Base-by-base conservation (phyloP, 2,888 invertebrate species). In the Spatulosminthurus flaviceps region DNA sequence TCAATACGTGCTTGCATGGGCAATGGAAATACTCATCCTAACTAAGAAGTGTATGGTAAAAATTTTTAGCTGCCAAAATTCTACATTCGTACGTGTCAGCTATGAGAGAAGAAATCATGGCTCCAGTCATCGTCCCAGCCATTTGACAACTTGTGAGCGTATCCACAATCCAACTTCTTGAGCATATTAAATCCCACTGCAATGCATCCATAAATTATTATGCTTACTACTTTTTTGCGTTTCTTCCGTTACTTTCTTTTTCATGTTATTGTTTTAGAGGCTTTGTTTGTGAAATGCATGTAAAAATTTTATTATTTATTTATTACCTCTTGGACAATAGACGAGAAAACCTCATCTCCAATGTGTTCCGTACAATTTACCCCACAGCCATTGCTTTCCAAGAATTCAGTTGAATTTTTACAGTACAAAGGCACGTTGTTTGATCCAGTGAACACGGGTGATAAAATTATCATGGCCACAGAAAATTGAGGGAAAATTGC, bases 251-350 rank as follows among this genome's bases (percentile, higher is more conserved):
- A n/a, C n/a, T n/a, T n/a, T n/a, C n/a, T n/a, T n/a, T n/a, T n/a
- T n/a, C n/a, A n/a, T n/a, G n/a, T n/a, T n/a, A n/a, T n/a, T n/a
- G n/a, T n/a, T n/a, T n/a, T n/a, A 34, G 9, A 34, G 4, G 9
- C 34, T 34, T 34, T 7, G 9, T 34, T 34, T 34, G 34, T 34
- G 9, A 4, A 34, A 34, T 34, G n/a, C 9, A 34, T 34, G 34
- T 9, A 34, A 34, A 34, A 34, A 34, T 34, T 34, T 34, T 34
- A 34, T 34, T 34, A 34, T n/a, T 34, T 34, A 34, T 7, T 34
- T 60, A 60, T 41, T 43, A 82, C 83, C 80, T 84, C 84, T 79
- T 84, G 83, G 9, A 84, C 84, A 66, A 84, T 80, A 0, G 84
- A 84, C 51, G 80, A 75, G 51, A 79, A 78, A 24, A 81, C 79